A percentile compares a stretch with the other conserved stretches of the same genome.
Conservation (phyloP, 2,113 vertebrate species). For the Nematolebias whitei region DNA sequence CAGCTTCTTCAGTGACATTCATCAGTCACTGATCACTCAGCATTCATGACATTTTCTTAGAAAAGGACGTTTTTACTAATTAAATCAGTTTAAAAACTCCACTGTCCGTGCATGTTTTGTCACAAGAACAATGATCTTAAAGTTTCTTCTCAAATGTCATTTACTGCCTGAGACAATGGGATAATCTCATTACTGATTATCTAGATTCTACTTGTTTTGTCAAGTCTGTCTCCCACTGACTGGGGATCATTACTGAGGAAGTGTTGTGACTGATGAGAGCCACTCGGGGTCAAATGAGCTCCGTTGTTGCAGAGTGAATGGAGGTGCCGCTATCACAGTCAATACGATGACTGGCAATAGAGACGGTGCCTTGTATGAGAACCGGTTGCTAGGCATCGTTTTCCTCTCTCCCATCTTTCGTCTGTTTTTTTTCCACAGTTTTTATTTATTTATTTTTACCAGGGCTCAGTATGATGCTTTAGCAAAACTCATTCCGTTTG, state of each 20-base stretch:
- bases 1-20: no score
- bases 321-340: slow-evolving; percentile 41
- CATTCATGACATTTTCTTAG: neutral
- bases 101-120: neutral
- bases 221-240: slow-evolving; percentile 22
- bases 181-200: slow-evolving; percentile 38
- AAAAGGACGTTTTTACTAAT: no score
- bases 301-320: slow-evolving; percentile 38
- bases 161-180: slow-evolving; percentile 12
- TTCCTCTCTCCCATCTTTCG: neutral
- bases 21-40: no score
- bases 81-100: slow-evolving; percentile 15
- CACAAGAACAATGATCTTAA: slow-evolving; percentile 1
- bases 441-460: neutral
- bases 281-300: slow-evolving; percentile 37
- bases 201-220: slow-evolving; percentile 27
- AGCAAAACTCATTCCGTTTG: neutral
- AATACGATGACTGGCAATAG: slow-evolving; percentile 34
- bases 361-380: slow-evolving; percentile 31
- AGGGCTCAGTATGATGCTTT: slow-evolving; percentile 12
- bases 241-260: slow-evolving; percentile 32
- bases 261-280: slow-evolving; percentile 41
- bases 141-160: slow-evolving; percentile 31
- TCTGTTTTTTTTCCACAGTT: no score
- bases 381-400: slow-evolving; percentile 21